These are phyloP conservation scores for Synaphobranchus kaupii DNA, from an alignment of 2,797 vertebrate genomes.

Conservation along the genomic window DNA sequence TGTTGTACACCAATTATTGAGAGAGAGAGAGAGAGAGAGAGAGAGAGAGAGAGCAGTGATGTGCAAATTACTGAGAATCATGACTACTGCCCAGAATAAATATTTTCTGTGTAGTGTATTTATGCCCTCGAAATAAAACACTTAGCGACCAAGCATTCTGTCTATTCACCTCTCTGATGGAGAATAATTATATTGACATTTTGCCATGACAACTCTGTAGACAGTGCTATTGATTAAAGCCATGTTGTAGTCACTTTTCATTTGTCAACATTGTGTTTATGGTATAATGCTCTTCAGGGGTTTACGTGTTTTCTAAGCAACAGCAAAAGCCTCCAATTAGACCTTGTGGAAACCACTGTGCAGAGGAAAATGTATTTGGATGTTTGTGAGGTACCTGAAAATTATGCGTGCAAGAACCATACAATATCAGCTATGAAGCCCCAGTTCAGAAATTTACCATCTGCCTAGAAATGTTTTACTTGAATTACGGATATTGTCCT, in stretches of 20 bases:
- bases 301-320: background rate
- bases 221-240: slow-evolving; percentile 7
- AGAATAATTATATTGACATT: slow-evolving; percentile 11
- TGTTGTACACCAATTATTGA: background rate
- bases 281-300: background rate
- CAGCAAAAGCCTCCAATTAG: background rate
- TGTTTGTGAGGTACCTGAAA: background rate
- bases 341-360: background rate
- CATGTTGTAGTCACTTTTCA: background rate
- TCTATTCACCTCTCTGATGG: background rate
- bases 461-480: background rate
- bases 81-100: background rate
- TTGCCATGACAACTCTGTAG: background rate
- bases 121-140: background rate
- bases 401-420: background rate
- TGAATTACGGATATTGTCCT: background rate
- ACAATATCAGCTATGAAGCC: background rate
- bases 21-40: background rate
- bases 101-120: background rate
- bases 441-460: background rate
- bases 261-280: background rate
- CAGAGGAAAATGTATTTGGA: background rate
- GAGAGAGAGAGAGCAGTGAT: background rate
- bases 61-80: background rate
- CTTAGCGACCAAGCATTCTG: background rate